Evolutionary conservation across 2,113 vertebrate species (phyloP), one percentile per base, ranked within the genome.

Genomic region (Empidonax alnorum): DNA sequence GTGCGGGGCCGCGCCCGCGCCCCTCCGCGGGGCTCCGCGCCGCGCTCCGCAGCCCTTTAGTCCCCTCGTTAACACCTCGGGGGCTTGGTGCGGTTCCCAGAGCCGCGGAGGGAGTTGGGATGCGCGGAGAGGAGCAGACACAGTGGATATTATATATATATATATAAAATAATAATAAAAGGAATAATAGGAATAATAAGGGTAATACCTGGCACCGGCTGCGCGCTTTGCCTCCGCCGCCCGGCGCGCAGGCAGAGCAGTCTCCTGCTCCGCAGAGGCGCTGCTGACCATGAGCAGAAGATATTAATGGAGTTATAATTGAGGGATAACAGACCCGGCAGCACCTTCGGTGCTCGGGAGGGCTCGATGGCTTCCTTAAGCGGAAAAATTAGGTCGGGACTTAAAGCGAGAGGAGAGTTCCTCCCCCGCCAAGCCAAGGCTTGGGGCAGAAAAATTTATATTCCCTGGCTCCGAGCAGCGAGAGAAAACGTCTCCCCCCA

Each of bases 261-360:
- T n/a, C 68, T 73, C 15, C 73, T 1, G 61, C 92, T 95, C 87
- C 87, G 89, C 92, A 67, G 94, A 73, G 65, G 91, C 89, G 90
- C 91, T 77, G 91, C 95, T 89, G 87, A 31, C 84, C 93, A 4
- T 0, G 74, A 91, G 84, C 93, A 23, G 42, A 2, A n/a, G 92
- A 52, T 91, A 93, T 95, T 87, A 87, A 95, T 80, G 96, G 71
- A 56, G 72, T 91, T 96, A 33, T 95, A 96, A 97, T 49, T 91
- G 94, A 89, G 89, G 91, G 82, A 91, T 81, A 90, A 87, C 87
- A 81, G 96, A 28, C 44, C 15, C 91, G 23, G 80, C 91, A 78
- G 89, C 81, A 39, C 94, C 92, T 68, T 72, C 15, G 66, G 33
- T 18, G 90, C 85, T 87, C 68, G 55, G 83, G 27, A 65, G 14